A percentile compares a stretch with the other conserved stretches of the same genome.
phyloP scores from a whole-genome alignment of 2,797 vertebrate species.

The Neomorphus geoffroyi region DNA sequence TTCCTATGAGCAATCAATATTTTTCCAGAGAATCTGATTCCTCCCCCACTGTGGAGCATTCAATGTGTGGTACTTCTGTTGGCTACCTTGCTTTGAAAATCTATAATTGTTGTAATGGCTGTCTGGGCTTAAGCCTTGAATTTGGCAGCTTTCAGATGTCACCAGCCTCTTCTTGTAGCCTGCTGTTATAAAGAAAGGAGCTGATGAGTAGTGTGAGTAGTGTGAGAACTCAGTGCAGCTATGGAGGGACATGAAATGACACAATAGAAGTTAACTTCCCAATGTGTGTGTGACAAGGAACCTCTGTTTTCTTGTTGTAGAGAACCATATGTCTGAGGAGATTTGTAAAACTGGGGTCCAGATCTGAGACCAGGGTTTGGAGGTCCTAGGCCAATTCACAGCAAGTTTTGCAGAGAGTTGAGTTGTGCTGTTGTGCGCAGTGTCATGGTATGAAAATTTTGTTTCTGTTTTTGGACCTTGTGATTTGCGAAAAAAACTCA shows the following conservation, averaged over 20 bases:
- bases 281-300: rapidly evolving
- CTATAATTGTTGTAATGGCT: neutral
- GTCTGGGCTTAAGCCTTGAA: neutral
- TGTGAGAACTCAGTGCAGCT: neutral
- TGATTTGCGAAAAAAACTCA: neutral
- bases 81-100: neutral
- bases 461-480: neutral
- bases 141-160: neutral
- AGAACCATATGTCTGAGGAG: neutral
- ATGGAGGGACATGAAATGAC: neutral
- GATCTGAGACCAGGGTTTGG: neutral
- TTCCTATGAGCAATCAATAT: neutral
- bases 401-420: neutral
- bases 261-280: neutral
- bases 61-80: neutral
- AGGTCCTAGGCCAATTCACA: neutral
- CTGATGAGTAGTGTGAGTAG: neutral
- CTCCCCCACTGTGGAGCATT: neutral
- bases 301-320: neutral
- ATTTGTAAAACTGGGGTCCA: neutral
- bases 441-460: neutral
- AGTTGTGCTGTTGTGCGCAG: rapidly evolving
- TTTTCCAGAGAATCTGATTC: neutral
- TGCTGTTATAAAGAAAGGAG: neutral
- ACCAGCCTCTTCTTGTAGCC: neutral